phyloP scores from a whole-genome alignment of 2,113 vertebrate genomes.

The Chionodraco myersi region DNA sequence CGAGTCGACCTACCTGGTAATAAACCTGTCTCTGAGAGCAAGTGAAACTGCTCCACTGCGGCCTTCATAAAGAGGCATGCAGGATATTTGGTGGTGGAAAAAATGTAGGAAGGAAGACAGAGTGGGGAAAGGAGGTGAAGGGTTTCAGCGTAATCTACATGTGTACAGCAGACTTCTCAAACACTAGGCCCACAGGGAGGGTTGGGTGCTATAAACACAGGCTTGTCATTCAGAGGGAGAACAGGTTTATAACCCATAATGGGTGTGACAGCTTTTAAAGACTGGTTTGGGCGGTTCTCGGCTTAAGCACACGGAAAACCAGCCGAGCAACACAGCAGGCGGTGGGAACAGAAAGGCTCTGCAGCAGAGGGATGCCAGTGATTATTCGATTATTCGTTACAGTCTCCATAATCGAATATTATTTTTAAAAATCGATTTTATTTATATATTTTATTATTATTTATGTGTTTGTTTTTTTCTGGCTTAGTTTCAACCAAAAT shows the following conservation, averaged over 20 bases:
- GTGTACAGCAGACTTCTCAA: constrained; percentile 36
- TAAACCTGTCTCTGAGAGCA: not conserved
- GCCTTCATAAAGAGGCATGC: constrained; percentile 6
- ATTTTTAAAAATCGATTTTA: too few species aligned
- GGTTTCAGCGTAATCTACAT: constrained; percentile 41
- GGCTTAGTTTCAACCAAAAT: too few species aligned
- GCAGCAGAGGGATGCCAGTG: not conserved
- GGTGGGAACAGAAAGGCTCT: constrained; percentile 32
- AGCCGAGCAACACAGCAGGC: constrained; percentile 34
- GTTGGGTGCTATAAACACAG: constrained; percentile 60
- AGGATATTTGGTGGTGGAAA: constrained; percentile 19
- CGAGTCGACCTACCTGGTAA: too few species aligned
- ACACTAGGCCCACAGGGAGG: constrained; percentile 48
- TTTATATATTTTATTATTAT: too few species aligned
- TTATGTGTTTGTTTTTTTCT: too few species aligned
- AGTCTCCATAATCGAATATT: too few species aligned
- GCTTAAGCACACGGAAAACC: constrained; percentile 48
- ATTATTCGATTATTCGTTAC: too few species aligned
- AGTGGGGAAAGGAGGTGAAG: constrained; percentile 46
- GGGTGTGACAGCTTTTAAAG: constrained; percentile 70
- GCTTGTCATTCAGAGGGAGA: constrained; percentile 63
- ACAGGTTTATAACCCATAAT: constrained; percentile 45
- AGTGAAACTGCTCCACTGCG: constrained; percentile 32
- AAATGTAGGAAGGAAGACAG: not conserved
- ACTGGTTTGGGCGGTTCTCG: constrained; percentile 74